These are phyloP conservation scores for Brachirus orientalis DNA, from an alignment of 2,113 vertebrate species.

Conservation along the genomic window DNA sequence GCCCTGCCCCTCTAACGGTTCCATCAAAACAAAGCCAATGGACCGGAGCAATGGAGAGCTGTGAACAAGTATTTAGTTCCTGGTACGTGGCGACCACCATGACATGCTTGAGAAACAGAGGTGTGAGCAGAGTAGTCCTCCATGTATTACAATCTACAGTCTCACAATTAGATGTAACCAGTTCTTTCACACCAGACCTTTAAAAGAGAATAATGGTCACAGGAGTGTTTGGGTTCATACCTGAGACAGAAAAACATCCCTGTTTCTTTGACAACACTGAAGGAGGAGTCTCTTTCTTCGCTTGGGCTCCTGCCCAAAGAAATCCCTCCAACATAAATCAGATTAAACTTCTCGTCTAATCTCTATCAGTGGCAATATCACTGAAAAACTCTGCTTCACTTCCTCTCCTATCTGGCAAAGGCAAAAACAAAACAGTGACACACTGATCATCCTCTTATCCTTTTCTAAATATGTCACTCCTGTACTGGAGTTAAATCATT, in stretches of 20 bases:
- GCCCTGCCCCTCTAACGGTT: too few species aligned
- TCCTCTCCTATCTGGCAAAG: not conserved
- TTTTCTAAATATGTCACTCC: not conserved
- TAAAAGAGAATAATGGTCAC: too few species aligned
- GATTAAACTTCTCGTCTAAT: conserved; percentile 32
- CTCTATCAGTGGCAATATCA: conserved; percentile 7
- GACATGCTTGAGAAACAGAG: too few species aligned
- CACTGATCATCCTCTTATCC: not conserved
- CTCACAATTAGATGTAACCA: too few species aligned
- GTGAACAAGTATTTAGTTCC: too few species aligned
- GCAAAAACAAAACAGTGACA: not conserved
- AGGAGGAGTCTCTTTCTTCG: conserved; percentile 4
- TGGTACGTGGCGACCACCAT: too few species aligned
- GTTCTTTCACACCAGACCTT: too few species aligned
- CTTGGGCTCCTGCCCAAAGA: not conserved
- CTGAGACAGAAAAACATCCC: not conserved
- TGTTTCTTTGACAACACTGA: conserved; percentile 19
- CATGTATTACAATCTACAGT: too few species aligned
- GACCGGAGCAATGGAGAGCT: too few species aligned
- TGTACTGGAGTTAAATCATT: not conserved
- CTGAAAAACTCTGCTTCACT: not conserved
- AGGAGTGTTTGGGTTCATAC: too few species aligned
- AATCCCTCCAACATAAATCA: conserved; percentile 5
- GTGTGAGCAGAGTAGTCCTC: too few species aligned
- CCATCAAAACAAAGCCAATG: too few species aligned